phyloP scores from a whole-genome alignment of 2,113 vertebrate species.

The Periophthalmus modestus region DNA sequence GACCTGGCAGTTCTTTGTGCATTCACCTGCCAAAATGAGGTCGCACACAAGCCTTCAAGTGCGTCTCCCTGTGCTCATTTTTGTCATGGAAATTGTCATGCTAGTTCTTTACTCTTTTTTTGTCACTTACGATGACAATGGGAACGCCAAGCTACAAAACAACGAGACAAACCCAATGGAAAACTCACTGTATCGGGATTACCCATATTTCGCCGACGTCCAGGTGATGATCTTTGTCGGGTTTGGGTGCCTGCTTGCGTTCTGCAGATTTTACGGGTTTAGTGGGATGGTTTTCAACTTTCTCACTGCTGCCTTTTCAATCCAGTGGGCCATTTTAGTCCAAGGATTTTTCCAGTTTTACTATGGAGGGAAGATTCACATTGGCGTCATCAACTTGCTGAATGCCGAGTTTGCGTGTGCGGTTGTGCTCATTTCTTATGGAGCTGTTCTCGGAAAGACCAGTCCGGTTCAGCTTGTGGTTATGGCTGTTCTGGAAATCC shows the following conservation, averaged over 20 bases:
- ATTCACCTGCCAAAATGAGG: slow-evolving; percentile 45
- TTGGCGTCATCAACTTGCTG: slow-evolving; percentile 78
- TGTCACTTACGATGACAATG: slow-evolving; percentile 75
- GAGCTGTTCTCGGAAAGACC: slow-evolving; percentile 81
- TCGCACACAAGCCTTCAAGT: slow-evolving; percentile 42
- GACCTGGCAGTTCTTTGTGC: slow-evolving; percentile 36
- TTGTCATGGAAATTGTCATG: slow-evolving; percentile 70
- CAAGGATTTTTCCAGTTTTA: slow-evolving; percentile 81
- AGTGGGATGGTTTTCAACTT: slow-evolving; percentile 83
- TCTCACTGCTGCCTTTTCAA: slow-evolving; percentile 78
- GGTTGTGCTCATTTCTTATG: slow-evolving; percentile 82
- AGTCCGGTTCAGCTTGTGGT: slow-evolving; percentile 82
- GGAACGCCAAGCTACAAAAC: slow-evolving; percentile 36
- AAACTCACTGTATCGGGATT: slow-evolving; percentile 71
- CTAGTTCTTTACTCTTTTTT: slow-evolving; percentile 75
- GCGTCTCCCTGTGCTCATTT: slow-evolving; percentile 73
- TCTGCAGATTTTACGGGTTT: slow-evolving; percentile 79
- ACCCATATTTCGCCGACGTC: slow-evolving; percentile 82
- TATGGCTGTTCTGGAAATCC: slow-evolving; percentile 78
- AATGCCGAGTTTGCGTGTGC: slow-evolving; percentile 80
- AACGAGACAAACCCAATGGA: slow-evolving; percentile 61
- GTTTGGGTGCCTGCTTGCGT: slow-evolving; percentile 82
- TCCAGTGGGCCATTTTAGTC: slow-evolving; percentile 82
- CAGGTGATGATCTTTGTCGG: slow-evolving; percentile 86
- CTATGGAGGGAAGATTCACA: slow-evolving; percentile 68